phyloP scores from a whole-genome alignment of 2,888 invertebrate species.

The Nasonia oneida region DNA sequence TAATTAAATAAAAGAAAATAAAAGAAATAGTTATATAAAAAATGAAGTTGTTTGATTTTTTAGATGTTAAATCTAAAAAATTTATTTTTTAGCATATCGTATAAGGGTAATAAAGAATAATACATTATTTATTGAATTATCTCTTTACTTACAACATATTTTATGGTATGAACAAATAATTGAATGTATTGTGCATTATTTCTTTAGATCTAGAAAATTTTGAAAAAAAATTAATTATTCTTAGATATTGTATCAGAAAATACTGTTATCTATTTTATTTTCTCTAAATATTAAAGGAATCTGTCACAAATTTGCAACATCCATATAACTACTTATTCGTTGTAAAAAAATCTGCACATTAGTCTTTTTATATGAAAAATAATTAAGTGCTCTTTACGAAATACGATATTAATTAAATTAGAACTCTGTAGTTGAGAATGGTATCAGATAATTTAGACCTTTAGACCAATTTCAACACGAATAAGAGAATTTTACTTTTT shows the following conservation, averaged over 20 bases:
- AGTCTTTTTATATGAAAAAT: constrained; percentile 13
- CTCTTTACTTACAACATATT: constrained; percentile 1
- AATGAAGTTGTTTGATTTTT: background rate
- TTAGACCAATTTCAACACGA: constrained; percentile 6
- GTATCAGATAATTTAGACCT: constrained; percentile 12
- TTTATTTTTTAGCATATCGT: background rate
- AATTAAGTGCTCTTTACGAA: constrained; percentile 21
- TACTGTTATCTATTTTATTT: constrained; percentile 13
- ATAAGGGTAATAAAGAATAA: background rate
- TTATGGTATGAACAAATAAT: background rate
- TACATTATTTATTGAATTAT: background rate
- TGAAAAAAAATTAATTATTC: background rate
- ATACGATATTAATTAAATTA: constrained; percentile 19
- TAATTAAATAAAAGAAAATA: background rate
- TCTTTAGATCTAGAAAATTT: constrained; percentile 8
- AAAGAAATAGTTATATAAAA: background rate
- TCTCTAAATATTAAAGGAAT: constrained; percentile 13
- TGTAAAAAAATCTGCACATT: constrained; percentile 19
- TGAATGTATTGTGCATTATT: constrained; percentile 16
- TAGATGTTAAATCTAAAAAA: background rate
- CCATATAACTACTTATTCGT: background rate
- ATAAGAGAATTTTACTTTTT: constrained; percentile 22
- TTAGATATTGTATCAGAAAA: constrained; percentile 17
- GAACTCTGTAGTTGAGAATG: background rate
- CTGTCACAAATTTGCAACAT: constrained; percentile 18